Base-by-base conservation (phyloP, 2,888 invertebrate species). In the Himalopsyche anomala region DNA sequence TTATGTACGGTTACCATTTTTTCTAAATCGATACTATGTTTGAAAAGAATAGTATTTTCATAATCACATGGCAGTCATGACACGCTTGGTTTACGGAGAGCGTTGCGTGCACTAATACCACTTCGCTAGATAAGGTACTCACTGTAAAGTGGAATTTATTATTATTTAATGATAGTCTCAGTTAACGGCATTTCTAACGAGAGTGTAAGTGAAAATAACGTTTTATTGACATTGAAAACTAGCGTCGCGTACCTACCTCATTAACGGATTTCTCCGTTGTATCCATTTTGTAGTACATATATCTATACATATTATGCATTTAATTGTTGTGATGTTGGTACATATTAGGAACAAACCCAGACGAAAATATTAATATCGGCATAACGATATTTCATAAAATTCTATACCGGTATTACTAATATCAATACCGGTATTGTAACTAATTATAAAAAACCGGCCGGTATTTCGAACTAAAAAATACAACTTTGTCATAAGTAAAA, bases 151-250 rank as follows among this genome's bases (percentile, higher is more conserved):
- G 28, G 62, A 62, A 62, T 62, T 62, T 62, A 62, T 62, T 62
- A 62, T 62, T 62, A 62, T 62, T 62, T 62, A 62, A 62, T 62
- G 62, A 62, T 28, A 62, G 62, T 62, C 62, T 19, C 62, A 9
- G 19, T 62, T 62, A 62, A 62, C 62, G 62, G 62, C 62, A 62
- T 19, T 62, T 19, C 19, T 62, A 62, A 62, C 62, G 62, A 62
- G 62, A 62, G 62, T 19, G 62, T 19, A 62, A 62, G 62, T 62
- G 62, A 62, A 62, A 62, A 62, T 62, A 62, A 62, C 62, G 62
- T 62, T 62, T 62, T 62, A 62, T 62, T 62, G 62, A 62, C 62
- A 62, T 62, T 62, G 62, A 62, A 62, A 62, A 62, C 62, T 62
- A 28, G 62, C 51, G 51, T 62, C 9, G 62, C 19, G 62, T 62